A percentile compares a stretch with the other conserved stretches of the same genome.
Evolutionary conservation across 2,797 vertebrate genomes (phyloP).

Genomic region (Carduelis carduelis): DNA sequence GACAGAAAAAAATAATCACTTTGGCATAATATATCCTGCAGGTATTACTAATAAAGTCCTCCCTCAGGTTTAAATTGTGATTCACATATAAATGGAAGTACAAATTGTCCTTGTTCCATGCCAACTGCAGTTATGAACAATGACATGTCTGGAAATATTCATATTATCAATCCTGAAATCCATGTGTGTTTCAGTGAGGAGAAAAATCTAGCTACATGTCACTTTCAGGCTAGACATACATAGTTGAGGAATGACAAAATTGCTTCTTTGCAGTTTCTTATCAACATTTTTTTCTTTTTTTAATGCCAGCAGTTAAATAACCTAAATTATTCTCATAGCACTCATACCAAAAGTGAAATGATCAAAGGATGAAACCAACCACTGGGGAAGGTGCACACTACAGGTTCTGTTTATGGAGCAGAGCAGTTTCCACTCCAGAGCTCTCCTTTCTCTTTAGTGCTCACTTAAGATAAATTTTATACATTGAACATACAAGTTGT

Average conservation of each 20-base stretch:
- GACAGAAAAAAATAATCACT: not conserved
- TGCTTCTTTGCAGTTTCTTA: not conserved
- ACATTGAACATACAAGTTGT: not conserved
- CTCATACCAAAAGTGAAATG: not conserved
- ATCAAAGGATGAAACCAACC: not conserved
- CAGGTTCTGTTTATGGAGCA: not conserved
- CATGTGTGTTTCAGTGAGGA: not conserved
- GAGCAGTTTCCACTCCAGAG: not conserved
- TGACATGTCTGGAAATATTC: not conserved
- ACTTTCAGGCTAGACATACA: not conserved
- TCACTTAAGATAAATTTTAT: not conserved
- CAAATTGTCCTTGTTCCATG: not conserved
- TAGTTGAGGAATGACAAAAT: not conserved
- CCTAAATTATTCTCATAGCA: not conserved
- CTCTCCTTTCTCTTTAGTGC: not conserved
- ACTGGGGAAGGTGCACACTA: not conserved
- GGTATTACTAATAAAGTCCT: not conserved
- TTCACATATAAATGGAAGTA: not conserved
- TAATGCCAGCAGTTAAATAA: not conserved
- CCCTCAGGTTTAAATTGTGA: not conserved
- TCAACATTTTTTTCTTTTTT: not conserved
- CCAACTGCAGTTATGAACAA: not conserved
- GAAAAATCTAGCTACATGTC: not conserved
- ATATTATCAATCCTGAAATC: not conserved
- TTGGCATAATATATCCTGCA: not conserved